These are phyloP conservation scores for Synergus itoensis DNA, from an alignment of 2,888 invertebrate genomes.

Conservation along the genomic window DNA sequence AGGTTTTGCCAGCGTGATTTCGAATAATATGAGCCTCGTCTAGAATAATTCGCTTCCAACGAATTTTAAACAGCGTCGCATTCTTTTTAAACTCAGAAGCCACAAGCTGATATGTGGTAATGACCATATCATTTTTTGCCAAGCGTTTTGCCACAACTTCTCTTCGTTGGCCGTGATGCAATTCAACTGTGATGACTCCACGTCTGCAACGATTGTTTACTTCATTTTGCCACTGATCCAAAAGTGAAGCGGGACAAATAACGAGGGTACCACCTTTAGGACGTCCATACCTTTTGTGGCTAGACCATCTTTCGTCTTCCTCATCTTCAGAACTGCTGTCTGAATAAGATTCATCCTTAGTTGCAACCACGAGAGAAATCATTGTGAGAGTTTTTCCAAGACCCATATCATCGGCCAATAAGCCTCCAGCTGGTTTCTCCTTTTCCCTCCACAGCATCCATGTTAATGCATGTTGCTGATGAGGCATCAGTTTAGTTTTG, in stretches of 20 bases:
- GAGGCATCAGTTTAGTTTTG: slow-evolving; percentile 85
- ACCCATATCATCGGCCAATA: slow-evolving; percentile 92
- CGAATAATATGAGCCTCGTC: slow-evolving; percentile 97
- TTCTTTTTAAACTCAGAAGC: slow-evolving; percentile 80
- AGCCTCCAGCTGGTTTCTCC: slow-evolving; percentile 92
- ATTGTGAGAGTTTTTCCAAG: slow-evolving; percentile 91
- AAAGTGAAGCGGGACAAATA: slow-evolving; percentile 93
- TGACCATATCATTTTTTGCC: slow-evolving; percentile 87
- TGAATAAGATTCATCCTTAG: slow-evolving; percentile 69
- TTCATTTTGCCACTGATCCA: slow-evolving; percentile 94
- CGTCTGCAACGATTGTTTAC: slow-evolving; percentile 83
- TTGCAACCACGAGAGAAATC: slow-evolving; percentile 84
- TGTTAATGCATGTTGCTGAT: slow-evolving; percentile 91
- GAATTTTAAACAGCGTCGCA: slow-evolving; percentile 78
- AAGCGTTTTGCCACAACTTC: slow-evolving; percentile 80
- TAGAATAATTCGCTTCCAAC: slow-evolving; percentile 92
- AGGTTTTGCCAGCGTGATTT: slow-evolving; percentile 90
- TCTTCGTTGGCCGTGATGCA: slow-evolving; percentile 90
- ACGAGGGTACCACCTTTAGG: slow-evolving; percentile 88
- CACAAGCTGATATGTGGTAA: slow-evolving; percentile 93
- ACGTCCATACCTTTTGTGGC: slow-evolving; percentile 18
- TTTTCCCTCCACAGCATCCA: slow-evolving; percentile 95
- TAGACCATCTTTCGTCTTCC: slow-evolving; percentile 10
- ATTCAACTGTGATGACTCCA: slow-evolving; percentile 82
- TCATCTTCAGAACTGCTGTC: slow-evolving; percentile 45